Conservation (phyloP, 2,888 invertebrate species). For the Chrysolina haemoptera region DNA sequence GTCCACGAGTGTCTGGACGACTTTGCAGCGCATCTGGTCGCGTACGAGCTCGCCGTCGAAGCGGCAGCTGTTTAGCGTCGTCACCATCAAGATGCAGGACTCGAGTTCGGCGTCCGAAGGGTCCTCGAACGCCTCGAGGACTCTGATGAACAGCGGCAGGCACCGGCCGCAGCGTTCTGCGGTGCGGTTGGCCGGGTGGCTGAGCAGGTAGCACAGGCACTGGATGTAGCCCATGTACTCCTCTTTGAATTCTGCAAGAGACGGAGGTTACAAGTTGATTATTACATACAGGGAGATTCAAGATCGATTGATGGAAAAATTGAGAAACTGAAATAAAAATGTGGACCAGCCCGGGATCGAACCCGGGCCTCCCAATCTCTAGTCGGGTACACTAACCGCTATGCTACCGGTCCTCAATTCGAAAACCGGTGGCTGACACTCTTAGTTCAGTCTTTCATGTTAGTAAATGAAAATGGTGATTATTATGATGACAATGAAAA, state of each 20-base stretch:
- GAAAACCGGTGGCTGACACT: too few species aligned
- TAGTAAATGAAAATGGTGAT: too few species aligned
- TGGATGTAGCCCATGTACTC: slow-evolving; percentile 61
- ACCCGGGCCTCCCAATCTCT: too few species aligned
- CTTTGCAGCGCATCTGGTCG: slow-evolving; percentile 58
- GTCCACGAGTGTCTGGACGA: slow-evolving; percentile 59
- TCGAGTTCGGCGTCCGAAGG: slow-evolving; percentile 58
- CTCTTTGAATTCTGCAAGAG: slow-evolving; percentile 51
- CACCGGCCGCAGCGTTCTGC: slow-evolving; percentile 56
- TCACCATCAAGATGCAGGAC: slow-evolving; percentile 61
- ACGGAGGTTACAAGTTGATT: background rate
- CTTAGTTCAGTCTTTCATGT: too few species aligned
- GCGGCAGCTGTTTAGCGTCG: slow-evolving; percentile 62
- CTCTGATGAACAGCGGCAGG: slow-evolving; percentile 58
- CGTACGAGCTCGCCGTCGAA: slow-evolving; percentile 59
- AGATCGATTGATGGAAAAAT: too few species aligned
- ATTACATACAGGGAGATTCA: too few species aligned
- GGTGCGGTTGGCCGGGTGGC: slow-evolving; percentile 61
- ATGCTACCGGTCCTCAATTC: too few species aligned
- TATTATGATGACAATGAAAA: too few species aligned
- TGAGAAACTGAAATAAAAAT: too few species aligned
- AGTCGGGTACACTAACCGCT: too few species aligned
- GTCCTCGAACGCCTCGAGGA: slow-evolving; percentile 57
- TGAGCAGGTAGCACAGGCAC: slow-evolving; percentile 63
- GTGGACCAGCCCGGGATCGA: too few species aligned